Base-by-base conservation (phyloP, 2,888 invertebrate species). In the Parnassius mnemosyne region DNA sequence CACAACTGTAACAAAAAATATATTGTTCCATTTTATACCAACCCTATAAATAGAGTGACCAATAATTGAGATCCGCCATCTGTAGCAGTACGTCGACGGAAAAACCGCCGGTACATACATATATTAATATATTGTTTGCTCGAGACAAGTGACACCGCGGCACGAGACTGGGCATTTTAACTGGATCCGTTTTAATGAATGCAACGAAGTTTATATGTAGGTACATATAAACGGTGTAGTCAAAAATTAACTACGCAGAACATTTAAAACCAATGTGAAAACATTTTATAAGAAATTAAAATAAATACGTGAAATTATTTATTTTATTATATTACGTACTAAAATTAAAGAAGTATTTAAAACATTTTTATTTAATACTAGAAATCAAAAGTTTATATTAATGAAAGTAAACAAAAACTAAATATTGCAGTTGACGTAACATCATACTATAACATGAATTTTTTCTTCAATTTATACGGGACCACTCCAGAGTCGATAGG, bases 21-120 rank as follows among this genome's bases (percentile, higher is more conserved):
- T 11, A 43, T 43, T 43, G 10, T 9, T 10, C 3, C 10, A 43
- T 43, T 43, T 10, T 43, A 11, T 49, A 49, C 7, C 49, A 13
- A 16, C 49, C 20, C 58, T 63, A 59, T 54, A 51, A 59, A 63
- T 55, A 55, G 50, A 51, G 59, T 52, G 52, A 59, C 51, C 57
- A 44, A 43, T 41, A 47, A 7, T 47, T 53, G 25, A 65, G 50
- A 62, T 62, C 65, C 65, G 65, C 53, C 44, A 65, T 61, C 52
- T 50, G 57, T 54, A 67, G 53, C 60, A 59, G 59, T 61, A 66
- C 65, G 60, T 58, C 7, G 47, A 25, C 25, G 61, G 78, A 69
- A 80, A 82, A 80, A 73, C 80, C 81, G 67, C 63, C 58, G 67
- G 69, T 70, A 66, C 71, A 73, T 71, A 71, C 70, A 66, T 71